Evolutionary conservation across 2,888 invertebrate genomes (phyloP).

Genomic region (Rhagium mordax): DNA sequence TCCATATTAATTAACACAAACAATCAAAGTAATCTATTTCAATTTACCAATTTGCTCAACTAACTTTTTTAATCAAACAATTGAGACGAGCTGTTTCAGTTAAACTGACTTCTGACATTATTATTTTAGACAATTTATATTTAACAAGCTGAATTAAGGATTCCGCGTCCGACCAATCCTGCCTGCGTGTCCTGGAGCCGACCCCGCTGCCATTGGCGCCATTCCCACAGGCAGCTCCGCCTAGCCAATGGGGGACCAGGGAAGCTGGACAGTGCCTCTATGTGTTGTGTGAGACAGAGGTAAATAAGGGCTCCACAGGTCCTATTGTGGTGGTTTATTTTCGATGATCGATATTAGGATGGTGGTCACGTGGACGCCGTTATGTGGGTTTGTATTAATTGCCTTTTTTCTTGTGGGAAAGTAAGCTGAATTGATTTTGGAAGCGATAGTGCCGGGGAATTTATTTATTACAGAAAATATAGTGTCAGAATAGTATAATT

Average conservation of each 20-base stretch:
- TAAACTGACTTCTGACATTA: conserved; percentile 69
- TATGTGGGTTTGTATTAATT: conserved; percentile 62
- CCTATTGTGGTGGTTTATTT: conserved; percentile 43
- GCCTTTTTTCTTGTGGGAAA: conserved; percentile 65
- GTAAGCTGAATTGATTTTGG: conserved; percentile 34
- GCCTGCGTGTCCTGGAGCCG: conserved; percentile 45
- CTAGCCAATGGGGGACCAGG: conserved; percentile 47
- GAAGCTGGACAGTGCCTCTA: conserved; percentile 14
- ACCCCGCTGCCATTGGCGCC: conserved; percentile 50
- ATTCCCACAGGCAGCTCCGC: conserved; percentile 44
- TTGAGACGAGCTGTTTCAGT: conserved; percentile 60
- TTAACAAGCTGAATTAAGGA: conserved; percentile 69
- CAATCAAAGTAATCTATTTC: conserved; percentile 67
- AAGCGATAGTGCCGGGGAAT: conserved; percentile 12
- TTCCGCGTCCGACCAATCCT: conserved; percentile 59
- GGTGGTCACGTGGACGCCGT: conserved; percentile 62
- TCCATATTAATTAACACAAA: conserved; percentile 73
- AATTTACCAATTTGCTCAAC: conserved; percentile 53
- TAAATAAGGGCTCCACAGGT: conserved; percentile 48
- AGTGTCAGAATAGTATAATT: too few species aligned
- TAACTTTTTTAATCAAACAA: conserved; percentile 61
- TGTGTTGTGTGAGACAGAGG: conserved; percentile 23
- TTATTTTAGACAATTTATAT: conserved; percentile 71
- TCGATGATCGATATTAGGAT: conserved; percentile 46
- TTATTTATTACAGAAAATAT: background rate